Conservation (phyloP, 2,797 vertebrate species). For the Sebastes diaconus region DNA sequence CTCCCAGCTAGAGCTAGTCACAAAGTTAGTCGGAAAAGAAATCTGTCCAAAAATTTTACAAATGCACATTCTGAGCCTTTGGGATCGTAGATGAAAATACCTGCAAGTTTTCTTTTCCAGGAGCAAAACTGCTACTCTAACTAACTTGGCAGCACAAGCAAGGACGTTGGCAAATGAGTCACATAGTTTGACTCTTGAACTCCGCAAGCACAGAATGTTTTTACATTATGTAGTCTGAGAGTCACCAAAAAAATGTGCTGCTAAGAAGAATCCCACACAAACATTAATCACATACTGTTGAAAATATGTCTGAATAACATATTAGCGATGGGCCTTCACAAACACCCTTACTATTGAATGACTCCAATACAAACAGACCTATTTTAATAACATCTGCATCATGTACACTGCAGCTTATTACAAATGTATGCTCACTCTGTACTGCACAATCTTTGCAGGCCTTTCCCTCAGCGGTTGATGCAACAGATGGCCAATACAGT, state of each 20-base stretch:
- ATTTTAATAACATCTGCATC: neutral
- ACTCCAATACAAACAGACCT: neutral
- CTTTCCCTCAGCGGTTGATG: slow-evolving; percentile 27
- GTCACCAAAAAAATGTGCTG: neutral
- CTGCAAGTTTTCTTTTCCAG: neutral
- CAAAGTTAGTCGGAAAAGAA: neutral
- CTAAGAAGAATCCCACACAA: neutral
- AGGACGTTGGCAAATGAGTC: slow-evolving; percentile 24
- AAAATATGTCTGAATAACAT: neutral
- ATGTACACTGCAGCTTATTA: neutral
- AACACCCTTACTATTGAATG: neutral
- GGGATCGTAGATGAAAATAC: neutral
- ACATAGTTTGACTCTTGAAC: slow-evolving; percentile 37
- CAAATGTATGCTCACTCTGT: neutral
- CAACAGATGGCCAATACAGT: slow-evolving; percentile 64
- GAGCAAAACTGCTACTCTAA: neutral
- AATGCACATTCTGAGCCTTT: neutral
- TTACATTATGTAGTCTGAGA: slow-evolving; percentile 20
- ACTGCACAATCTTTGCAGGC: neutral
- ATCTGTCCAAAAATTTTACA: neutral
- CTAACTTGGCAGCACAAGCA: slow-evolving; percentile 2
- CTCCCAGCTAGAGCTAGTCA: neutral
- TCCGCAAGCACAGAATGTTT: slow-evolving; percentile 18
- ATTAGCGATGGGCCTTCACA: neutral
- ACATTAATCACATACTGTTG: neutral